Evolutionary conservation across 2,797 vertebrate genomes (phyloP), one percentile per base, ranked within the genome.

Genomic region (Rhabdomys pumilio): DNA sequence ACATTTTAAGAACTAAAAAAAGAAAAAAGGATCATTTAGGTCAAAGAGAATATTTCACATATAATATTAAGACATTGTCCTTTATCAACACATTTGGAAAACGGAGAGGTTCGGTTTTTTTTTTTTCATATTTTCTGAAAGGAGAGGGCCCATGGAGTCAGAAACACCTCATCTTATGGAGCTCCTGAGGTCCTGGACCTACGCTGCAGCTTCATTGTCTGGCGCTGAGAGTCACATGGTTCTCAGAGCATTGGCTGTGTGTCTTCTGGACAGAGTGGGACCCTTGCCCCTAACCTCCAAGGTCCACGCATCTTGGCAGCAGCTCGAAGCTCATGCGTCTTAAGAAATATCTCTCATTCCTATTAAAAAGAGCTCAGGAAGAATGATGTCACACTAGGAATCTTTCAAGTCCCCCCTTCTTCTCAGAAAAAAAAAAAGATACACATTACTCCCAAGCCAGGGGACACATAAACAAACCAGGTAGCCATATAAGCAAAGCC

Each of bases 21-120:
- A 53, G 47, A 34, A 9, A 61, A 75, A 29, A 47, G 55, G 11
- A 63, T 19, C 7, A 24, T 73, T 79, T 34, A 75, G 24, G 44
- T 90, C 31, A 34, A 95, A 81, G 63, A 50, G 93, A 67, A 79
- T 61, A 53, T 81, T 94, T 90, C 72, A n/a, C 24, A 10, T 47
- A 29, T 6, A 77, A 38, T 77, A 61, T 67, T 67, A 59, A 65
- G 34, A 34, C n/a, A 22, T 10, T 55, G 41, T 50, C 44, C 75
- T 93, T 47, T 50, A 84, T 57, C 61, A 88, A 84, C 41, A 80
- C 12, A 24, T 57, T 8, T 26, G 31, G n/a, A 86, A 75, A 73
- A 76, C 0, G 55, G 38, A 15, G 82, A 29, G 29, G 2, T 65
- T n/a, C n/a, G n/a, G n/a, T n/a, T n/a, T 31, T 59, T 83, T 44